Conservation (phyloP, 2,888 invertebrate species). For the Hermaeophaga mercurialis region DNA sequence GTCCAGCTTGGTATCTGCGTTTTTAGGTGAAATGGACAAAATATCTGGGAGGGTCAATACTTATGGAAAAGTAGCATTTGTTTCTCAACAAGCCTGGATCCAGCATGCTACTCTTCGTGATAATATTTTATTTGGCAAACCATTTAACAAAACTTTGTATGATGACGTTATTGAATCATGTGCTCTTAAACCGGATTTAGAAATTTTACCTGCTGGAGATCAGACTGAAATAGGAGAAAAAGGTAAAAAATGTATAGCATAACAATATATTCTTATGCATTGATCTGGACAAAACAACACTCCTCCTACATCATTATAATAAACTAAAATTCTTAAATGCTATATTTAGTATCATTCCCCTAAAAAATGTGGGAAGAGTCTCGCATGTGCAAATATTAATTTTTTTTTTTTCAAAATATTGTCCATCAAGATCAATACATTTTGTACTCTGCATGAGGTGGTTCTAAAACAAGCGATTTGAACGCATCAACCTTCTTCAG, state of each 20-base stretch:
- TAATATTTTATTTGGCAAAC: slow-evolving; percentile 89
- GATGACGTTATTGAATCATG: slow-evolving; percentile 85
- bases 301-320: no score
- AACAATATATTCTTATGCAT: no score
- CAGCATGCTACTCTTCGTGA: slow-evolving; percentile 93
- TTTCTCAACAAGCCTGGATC: slow-evolving; percentile 97
- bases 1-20: slow-evolving; percentile 85
- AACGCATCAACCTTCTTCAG: no score
- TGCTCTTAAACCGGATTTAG: slow-evolving; percentile 88
- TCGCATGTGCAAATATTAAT: no score
- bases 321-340: no score
- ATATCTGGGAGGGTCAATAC: slow-evolving; percentile 79
- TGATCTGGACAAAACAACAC: no score
- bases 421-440: no score
- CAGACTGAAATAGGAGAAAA: slow-evolving; percentile 98
- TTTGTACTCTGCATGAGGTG: no score
- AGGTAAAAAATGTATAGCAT: slow-evolving; percentile 52
- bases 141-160: slow-evolving; percentile 73
- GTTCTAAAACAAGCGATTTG: no score
- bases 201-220: slow-evolving; percentile 94
- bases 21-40: slow-evolving; percentile 91
- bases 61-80: slow-evolving; percentile 73
- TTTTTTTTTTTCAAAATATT: no score
- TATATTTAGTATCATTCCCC: no score
- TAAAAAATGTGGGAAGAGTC: no score